phyloP scores from a whole-genome alignment of 1,140 invertebrate genomes.

The Pseudomyrmex cubaensis region DNA sequence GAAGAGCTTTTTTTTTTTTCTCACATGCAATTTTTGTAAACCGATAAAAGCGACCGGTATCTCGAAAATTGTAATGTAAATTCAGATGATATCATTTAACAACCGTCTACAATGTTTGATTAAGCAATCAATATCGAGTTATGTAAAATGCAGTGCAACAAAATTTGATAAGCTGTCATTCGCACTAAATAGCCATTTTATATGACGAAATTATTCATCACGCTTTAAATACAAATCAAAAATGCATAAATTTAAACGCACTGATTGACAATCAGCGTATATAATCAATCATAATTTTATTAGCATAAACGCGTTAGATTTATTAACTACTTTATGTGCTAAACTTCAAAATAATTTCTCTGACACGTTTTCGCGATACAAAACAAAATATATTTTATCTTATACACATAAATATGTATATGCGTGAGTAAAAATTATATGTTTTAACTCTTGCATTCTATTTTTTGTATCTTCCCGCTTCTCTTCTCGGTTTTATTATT shows the following conservation, averaged over 20 bases:
- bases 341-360: neutral
- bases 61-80: constrained; percentile 25
- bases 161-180: constrained; percentile 29
- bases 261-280: constrained; percentile 18
- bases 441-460: no score
- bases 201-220: constrained; percentile 36
- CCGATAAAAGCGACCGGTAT: neutral
- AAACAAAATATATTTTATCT: neutral
- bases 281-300: constrained; percentile 34
- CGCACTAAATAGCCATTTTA: constrained; percentile 23
- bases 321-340: neutral
- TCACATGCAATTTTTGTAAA: constrained; percentile 3
- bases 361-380: neutral
- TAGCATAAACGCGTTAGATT: constrained; percentile 8
- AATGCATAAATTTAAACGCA: constrained; percentile 24
- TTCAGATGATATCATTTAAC: neutral
- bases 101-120: constrained; percentile 12
- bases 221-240: neutral
- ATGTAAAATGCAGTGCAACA: constrained; percentile 11
- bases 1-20: neutral
- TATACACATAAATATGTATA: no score
- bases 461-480: no score
- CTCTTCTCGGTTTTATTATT: no score
- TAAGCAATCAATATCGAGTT: constrained; percentile 24
- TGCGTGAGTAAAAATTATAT: no score